Evolutionary conservation across 1,140 invertebrate genomes (phyloP), one percentile per base, ranked within the genome.

Genomic region (Drosophila albomicans): DNA sequence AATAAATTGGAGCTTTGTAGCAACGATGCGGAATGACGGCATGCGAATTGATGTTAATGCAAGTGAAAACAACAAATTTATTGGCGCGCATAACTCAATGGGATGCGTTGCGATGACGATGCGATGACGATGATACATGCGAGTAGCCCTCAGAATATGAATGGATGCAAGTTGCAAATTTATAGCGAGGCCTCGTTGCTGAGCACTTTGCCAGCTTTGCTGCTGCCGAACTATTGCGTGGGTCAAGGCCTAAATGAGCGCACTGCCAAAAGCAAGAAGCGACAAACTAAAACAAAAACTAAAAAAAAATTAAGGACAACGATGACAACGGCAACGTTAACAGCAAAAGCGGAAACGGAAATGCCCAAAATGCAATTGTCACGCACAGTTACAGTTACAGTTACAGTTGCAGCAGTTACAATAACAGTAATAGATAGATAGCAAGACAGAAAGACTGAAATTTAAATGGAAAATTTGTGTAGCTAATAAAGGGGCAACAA

Each of bases 391-490:
- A 32, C 32, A 64, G 38, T 46, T 38, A 32, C 32, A 64, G 7
- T 38, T 41, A 46, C 20, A 51, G 49, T 30, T 28, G 28, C 49
- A 51, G 41, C 41, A 43, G 32, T 11, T 57, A n/a, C 32, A 15
- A 28, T 30, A 20, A 35, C 28, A 35, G 16, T 28, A 4, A 51
- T 11, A 51, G 11, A 5, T 25, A 51, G 6, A 32, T n/a, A 13
- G 8, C n/a, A 13, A 38, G 30, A 54, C 13, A 35, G n/a, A 58
- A 59, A 28, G 16, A 51, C 65, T 84, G 56, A 79, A 79, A 85
- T 78, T 80, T 85, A 84, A 85, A 85, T 85, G 81, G 81, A 85
- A 85, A 80, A 80, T 74, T 77, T 69, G 65, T 85, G 81, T 85
- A 70, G 56, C 81, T 80, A 80, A 84, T 85, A 84, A 84, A 80